phyloP scores from a whole-genome alignment of 1,140 invertebrate genomes.

The Drosophila takahashii region DNA sequence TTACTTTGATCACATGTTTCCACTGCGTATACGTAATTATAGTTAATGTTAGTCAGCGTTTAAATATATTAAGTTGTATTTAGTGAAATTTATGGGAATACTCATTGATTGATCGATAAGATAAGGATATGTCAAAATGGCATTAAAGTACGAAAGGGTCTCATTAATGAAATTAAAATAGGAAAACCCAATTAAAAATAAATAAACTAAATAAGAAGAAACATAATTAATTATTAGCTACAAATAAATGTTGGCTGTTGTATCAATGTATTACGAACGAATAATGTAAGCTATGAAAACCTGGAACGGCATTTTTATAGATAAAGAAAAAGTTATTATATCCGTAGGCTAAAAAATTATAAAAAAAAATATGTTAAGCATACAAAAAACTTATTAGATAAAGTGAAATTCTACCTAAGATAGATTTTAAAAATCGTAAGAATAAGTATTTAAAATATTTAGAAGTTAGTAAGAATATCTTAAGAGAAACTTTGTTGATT shows the following conservation, averaged over 20 bases:
- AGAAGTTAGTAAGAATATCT: not conserved
- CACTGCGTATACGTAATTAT: slow-evolving; percentile 71
- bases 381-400: slow-evolving; percentile 16
- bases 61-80: not conserved
- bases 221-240: slow-evolving; percentile 18
- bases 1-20: slow-evolving; percentile 47
- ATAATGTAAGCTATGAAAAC: not conserved
- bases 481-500: slow-evolving; percentile 21
- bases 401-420: slow-evolving; percentile 9
- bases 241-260: slow-evolving; percentile 41
- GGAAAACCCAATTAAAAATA: not conserved
- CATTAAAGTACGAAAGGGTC: slow-evolving; percentile 18
- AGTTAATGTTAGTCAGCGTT: not conserved
- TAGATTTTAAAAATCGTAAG: not conserved
- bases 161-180: slow-evolving; percentile 18
- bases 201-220: not conserved
- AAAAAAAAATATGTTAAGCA: slow-evolving; percentile 16
- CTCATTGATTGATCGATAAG: slow-evolving; percentile 32
- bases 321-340: slow-evolving; percentile 2
- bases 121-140: slow-evolving; percentile 13
- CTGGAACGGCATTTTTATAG: slow-evolving; percentile 25
- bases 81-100: slow-evolving; percentile 39
- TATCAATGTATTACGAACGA: slow-evolving; percentile 26
- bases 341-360: slow-evolving; percentile 14
- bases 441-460: not conserved